Base-by-base conservation (phyloP, 2,113 vertebrate species). In the Cyprinodon brontotheroides region DNA sequence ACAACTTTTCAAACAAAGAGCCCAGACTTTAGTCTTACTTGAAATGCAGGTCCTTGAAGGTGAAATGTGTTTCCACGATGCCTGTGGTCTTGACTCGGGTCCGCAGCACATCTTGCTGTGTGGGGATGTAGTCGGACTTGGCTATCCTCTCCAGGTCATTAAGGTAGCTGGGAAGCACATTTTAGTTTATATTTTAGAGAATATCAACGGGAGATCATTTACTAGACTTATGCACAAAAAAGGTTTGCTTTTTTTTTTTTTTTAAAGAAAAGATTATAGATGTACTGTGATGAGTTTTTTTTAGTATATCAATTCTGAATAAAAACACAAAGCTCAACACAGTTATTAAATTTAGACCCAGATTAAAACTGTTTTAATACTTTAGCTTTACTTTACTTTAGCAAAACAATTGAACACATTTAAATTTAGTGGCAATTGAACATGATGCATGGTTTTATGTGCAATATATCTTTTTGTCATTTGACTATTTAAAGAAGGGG, bases 31-130 rank as follows among this genome's bases (percentile, higher is more conserved):
- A 4, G n/a, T 75, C 95, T 84, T 91, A 99, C 98, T 99, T 99
- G 95, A 99, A 99, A 83, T 99, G 97, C 65, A 99, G 96, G 74
- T 98, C 97, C 92, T 99, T 99, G 93, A 99, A 99, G 87, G 97
- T 99, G 94, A 99, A 99, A 86, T 99, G 98, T 0, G 98, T 99
- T 87, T 99, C 98, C 83, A 99, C 98, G 0, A 99, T 99, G 87
- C 98, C 98, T 0, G 98, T 99, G 92, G 98, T 99, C 93, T 99
- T 99, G 89, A 99, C 98, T 4, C 98, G 93, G 77, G 98, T 99
- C 78, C 98, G 94, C 79, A 99, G 94, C 82, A 99, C 98, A 0
- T 99, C 98, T 80, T 98, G 97, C 90, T 99, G 98, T 0, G 97
- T 98, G 59, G 98, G 98, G 86, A 99, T 97, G 91, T 99, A 99